Evolutionary conservation across 1,140 invertebrate genomes (phyloP).

Genomic region (Sinella curviseta): DNA sequence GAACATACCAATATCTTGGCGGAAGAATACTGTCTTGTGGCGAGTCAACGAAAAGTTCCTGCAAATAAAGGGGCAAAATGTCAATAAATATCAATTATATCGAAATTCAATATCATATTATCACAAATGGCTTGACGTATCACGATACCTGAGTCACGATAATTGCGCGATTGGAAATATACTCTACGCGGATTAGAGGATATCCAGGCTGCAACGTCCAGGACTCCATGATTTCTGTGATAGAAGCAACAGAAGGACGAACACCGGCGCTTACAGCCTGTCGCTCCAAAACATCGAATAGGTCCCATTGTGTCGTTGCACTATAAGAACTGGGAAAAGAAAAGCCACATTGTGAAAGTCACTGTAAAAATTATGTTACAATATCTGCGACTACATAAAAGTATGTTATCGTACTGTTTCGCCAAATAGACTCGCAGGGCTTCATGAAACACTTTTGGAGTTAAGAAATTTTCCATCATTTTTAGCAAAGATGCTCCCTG

Average conservation of each 20-base stretch:
- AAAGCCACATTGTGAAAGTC: background rate
- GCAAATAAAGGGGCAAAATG: background rate
- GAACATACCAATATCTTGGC: background rate
- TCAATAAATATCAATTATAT: background rate
- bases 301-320: background rate
- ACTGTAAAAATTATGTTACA: background rate
- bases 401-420: background rate
- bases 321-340: background rate
- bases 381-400: too few species aligned
- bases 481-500: background rate
- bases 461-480: conserved; percentile 20
- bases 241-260: background rate
- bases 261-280: background rate
- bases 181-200: background rate
- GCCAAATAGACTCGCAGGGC: background rate
- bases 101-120: background rate
- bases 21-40: background rate
- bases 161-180: background rate
- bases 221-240: conserved; percentile 74
- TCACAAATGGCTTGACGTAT: background rate
- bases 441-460: background rate
- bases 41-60: background rate
- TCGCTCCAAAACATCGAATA: background rate
- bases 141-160: background rate
- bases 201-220: conserved; percentile 78